Evolutionary conservation across 2,797 vertebrate species (phyloP).

Genomic region (Syngnathus acus): DNA sequence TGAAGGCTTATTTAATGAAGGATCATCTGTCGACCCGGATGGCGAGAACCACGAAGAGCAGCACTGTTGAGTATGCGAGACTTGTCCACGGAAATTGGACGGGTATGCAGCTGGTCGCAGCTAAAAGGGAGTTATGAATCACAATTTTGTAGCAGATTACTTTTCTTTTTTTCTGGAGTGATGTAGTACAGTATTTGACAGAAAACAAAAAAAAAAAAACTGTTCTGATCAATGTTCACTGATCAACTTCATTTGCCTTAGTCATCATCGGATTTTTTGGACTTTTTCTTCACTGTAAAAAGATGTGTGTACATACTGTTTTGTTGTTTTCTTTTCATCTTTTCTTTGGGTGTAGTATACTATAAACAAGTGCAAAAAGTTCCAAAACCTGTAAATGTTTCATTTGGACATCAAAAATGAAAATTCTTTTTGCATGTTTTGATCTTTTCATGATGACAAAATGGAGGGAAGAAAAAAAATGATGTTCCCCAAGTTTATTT

Average conservation of each 20-base stretch:
- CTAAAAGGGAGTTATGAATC: slow-evolving; percentile 91
- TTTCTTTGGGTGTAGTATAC: slow-evolving; percentile 81
- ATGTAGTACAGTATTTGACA: slow-evolving; percentile 79
- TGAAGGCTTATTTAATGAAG: slow-evolving; percentile 81
- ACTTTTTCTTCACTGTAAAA: slow-evolving; percentile 95
- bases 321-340: slow-evolving; percentile 47
- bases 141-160: slow-evolving; percentile 87
- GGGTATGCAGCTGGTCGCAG: slow-evolving; percentile 85
- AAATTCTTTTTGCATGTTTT: slow-evolving; percentile 97
- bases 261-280: slow-evolving; percentile 81
- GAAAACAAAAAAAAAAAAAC: slow-evolving; percentile 65
- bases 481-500: slow-evolving; percentile 93
- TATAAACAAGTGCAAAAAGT: slow-evolving; percentile 87
- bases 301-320: slow-evolving; percentile 98
- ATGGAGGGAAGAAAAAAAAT: slow-evolving; percentile 71
- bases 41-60: slow-evolving; percentile 73
- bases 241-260: slow-evolving; percentile 72
- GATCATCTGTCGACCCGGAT: slow-evolving; percentile 70
- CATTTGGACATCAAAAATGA: slow-evolving; percentile 91
- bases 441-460: slow-evolving; percentile 91
- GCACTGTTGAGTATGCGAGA: slow-evolving; percentile 86
- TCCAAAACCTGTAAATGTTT: slow-evolving; percentile 93
- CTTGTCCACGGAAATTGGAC: slow-evolving; percentile 76
- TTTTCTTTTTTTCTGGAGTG: slow-evolving; percentile 71
- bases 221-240: slow-evolving; percentile 90